Conservation (phyloP, 92 coral and sea anemone species). For the Umimayanthus chanpuru region DNA sequence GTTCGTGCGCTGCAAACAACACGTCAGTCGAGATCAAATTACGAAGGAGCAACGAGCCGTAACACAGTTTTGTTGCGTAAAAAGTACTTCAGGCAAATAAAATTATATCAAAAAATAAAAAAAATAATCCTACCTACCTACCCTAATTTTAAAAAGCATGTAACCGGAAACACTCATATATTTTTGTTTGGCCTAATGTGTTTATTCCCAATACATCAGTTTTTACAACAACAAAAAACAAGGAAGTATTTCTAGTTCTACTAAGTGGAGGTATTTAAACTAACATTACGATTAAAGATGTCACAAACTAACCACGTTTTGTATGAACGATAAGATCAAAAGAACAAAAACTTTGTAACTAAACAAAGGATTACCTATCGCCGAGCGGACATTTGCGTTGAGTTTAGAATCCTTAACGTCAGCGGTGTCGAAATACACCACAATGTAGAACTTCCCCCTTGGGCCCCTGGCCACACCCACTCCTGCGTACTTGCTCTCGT, state of each 20-base stretch:
- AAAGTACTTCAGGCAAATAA: too few species aligned
- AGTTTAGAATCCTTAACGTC: constrained; percentile 50
- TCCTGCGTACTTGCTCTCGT: constrained; percentile 65
- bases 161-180: too few species aligned
- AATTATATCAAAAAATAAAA: too few species aligned
- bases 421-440: constrained; percentile 66
- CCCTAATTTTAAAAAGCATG: too few species aligned
- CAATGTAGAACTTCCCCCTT: constrained; percentile 63
- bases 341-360: neutral
- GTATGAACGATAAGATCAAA: neutral
- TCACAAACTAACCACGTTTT: neutral
- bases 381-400: constrained; percentile 70
- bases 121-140: too few species aligned
- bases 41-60: too few species aligned
- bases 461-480: constrained; percentile 72
- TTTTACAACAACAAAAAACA: neutral
- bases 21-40: too few species aligned
- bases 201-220: neutral
- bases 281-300: neutral
- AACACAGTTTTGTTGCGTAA: too few species aligned
- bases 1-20: too few species aligned
- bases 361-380: constrained; percentile 55
- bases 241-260: neutral
- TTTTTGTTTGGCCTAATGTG: too few species aligned
- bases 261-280: neutral